phyloP scores from a whole-genome alignment of 1,140 invertebrate genomes.

The Rhopalosiphum padi region DNA sequence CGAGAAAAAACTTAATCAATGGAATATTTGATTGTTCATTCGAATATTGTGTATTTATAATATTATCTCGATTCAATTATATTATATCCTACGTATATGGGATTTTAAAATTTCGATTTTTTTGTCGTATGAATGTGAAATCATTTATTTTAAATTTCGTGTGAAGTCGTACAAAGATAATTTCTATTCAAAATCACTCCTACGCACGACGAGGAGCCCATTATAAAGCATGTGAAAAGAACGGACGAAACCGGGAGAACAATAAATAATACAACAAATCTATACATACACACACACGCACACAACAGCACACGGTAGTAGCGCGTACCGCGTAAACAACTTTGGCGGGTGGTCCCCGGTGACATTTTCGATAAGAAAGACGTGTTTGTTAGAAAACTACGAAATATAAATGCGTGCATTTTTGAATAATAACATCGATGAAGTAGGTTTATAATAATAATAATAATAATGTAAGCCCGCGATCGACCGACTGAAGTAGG shows the following conservation, averaged over 20 bases:
- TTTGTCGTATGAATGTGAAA: not conserved
- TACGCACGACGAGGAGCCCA: not conserved
- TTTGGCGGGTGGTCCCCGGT: not conserved
- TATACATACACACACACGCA: not conserved
- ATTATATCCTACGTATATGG: not conserved
- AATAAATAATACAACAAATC: constrained; percentile 15
- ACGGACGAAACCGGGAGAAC: not conserved
- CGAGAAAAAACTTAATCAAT: not conserved
- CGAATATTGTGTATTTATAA: not conserved
- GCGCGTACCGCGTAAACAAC: not conserved
- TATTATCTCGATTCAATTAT: not conserved
- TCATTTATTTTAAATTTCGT: not conserved
- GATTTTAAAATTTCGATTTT: not conserved
- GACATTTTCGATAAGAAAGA: constrained; percentile 35
- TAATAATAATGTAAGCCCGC: no score
- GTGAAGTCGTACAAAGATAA: constrained; percentile 7
- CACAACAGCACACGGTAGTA: not conserved
- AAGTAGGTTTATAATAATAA: not conserved
- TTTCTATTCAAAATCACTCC: constrained; percentile 6
- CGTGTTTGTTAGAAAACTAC: not conserved
- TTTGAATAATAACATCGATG: not conserved
- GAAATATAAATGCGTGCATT: not conserved
- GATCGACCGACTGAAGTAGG: not conserved
- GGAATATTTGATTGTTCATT: not conserved
- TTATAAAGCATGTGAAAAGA: not conserved